Percentiles rank a stretch among this genome's conserved stretches.
Evolutionary conservation across 1,140 invertebrate species (phyloP).

Genomic region (Meteorus sp.): DNA sequence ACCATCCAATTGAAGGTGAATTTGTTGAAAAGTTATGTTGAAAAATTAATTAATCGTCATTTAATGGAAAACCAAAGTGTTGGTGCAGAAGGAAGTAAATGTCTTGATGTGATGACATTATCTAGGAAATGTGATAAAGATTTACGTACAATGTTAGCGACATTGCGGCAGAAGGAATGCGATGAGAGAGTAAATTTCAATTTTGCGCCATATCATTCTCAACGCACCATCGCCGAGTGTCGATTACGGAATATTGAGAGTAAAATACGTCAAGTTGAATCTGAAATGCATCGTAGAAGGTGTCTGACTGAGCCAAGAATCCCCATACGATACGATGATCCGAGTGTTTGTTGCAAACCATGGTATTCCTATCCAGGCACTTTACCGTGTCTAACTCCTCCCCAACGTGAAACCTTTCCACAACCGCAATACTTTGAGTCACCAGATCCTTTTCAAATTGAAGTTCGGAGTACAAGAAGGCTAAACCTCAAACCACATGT

Average conservation of each 20-base stretch:
- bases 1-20: slow-evolving; percentile 50
- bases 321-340: slow-evolving; percentile 30
- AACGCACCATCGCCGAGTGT: slow-evolving; percentile 41
- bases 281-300: slow-evolving; percentile 46
- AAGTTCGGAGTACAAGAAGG: slow-evolving; percentile 38
- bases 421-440: slow-evolving; percentile 33
- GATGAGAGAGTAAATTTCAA: slow-evolving; percentile 46
- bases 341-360: slow-evolving; percentile 20
- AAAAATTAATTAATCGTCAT: slow-evolving; percentile 40
- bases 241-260: slow-evolving; percentile 41
- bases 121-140: slow-evolving; percentile 46
- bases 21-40: slow-evolving; percentile 44
- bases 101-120: slow-evolving; percentile 40
- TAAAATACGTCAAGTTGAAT: slow-evolving; percentile 48
- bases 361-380: slow-evolving; percentile 31
- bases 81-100: slow-evolving; percentile 37
- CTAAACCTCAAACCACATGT: slow-evolving; percentile 44
- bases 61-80: slow-evolving; percentile 46
- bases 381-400: slow-evolving; percentile 19
- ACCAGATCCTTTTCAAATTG: slow-evolving; percentile 42
- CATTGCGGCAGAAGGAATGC: slow-evolving; percentile 45
- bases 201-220: slow-evolving; percentile 44
- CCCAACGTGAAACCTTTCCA: neutral
- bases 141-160: slow-evolving; percentile 40
- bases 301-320: slow-evolving; percentile 13